Conservation (phyloP, 2,113 vertebrate genomes). For the Leuciscus idus region DNA sequence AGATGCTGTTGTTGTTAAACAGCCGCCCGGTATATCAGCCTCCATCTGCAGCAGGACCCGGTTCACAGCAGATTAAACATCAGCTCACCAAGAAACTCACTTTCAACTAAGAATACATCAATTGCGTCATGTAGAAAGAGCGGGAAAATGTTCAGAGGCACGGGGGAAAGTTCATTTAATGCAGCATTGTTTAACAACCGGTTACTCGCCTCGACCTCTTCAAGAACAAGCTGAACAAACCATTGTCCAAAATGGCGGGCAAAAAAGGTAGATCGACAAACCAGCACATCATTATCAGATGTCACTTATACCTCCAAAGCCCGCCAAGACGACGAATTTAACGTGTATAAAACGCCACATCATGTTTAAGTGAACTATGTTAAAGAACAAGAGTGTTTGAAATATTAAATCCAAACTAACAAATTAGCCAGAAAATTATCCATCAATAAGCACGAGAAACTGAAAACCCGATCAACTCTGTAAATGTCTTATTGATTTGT, state of each 20-base stretch:
- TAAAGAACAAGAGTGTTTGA: background rate
- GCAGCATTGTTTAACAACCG: background rate
- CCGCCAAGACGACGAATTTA: background rate
- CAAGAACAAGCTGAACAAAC: background rate
- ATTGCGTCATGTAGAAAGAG: background rate
- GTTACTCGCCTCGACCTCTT: background rate
- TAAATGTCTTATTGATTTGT: background rate
- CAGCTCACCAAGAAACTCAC: background rate
- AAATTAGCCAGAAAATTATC: background rate
- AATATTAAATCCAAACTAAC: background rate
- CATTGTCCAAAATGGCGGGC: constrained; percentile 63
- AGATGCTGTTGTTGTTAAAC: background rate
- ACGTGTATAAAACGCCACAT: background rate
- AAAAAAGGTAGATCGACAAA: constrained; percentile 2
- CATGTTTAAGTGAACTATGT: background rate
- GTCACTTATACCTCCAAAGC: background rate
- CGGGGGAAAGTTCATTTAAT: background rate
- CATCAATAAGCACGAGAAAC: background rate
- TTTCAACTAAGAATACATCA: background rate
- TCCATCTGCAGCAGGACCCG: background rate
- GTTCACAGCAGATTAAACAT: background rate
- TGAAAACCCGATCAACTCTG: background rate
- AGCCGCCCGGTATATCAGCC: background rate
- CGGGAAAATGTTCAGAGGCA: background rate
- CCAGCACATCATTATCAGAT: background rate